Conservation (phyloP, 2,113 vertebrate genomes). For the Bubo scandiacus region DNA sequence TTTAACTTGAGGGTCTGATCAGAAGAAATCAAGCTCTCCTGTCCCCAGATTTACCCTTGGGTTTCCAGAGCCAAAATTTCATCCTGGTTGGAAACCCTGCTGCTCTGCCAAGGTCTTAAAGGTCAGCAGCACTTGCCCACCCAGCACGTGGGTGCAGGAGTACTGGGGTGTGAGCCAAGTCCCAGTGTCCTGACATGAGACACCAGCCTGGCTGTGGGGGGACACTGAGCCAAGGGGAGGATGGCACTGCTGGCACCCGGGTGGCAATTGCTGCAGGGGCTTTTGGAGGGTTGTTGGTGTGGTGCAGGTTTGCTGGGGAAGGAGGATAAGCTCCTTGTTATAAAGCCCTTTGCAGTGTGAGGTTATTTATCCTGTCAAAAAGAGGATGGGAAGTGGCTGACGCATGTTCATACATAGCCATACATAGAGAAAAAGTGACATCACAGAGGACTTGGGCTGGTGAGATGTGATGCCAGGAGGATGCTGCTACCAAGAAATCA, state of each 20-base stretch:
- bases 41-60: accelerated
- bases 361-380: background rate
- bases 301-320: background rate
- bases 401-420: accelerated
- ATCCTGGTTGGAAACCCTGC: background rate
- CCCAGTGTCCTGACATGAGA: background rate
- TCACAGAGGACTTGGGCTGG: background rate
- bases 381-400: background rate
- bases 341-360: background rate
- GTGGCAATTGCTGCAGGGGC: background rate
- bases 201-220: no score
- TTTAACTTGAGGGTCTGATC: background rate
- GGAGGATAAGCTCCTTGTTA: background rate
- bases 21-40: accelerated
- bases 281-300: background rate
- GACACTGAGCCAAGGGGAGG: background rate
- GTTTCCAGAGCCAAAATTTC: background rate
- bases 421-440: background rate
- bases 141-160: background rate
- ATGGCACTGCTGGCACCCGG: background rate
- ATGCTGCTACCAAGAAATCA: background rate
- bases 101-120: background rate
- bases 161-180: background rate
- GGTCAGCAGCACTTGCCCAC: background rate
- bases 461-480: background rate